phyloP scores from a whole-genome alignment of 2,797 vertebrate species.

The Molossus molossus region DNA sequence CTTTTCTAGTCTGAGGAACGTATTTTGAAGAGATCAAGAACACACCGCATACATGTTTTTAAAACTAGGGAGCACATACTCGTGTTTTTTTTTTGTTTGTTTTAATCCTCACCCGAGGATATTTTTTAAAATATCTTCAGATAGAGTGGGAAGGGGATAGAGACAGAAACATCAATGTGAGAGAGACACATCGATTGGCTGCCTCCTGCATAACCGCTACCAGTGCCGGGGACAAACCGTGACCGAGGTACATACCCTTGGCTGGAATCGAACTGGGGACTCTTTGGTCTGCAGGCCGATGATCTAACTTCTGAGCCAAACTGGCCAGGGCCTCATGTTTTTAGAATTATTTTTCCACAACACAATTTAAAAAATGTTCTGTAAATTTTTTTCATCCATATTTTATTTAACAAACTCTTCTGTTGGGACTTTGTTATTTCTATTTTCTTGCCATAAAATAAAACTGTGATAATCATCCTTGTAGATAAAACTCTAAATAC shows the following conservation, averaged over 20 bases:
- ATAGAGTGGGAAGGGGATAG: too few relatives aligned
- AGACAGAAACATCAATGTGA: too few relatives aligned
- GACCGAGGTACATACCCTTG: too few relatives aligned
- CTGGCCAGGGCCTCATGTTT: not conserved
- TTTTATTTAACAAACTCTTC: constrained; percentile 35
- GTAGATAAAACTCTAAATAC: constrained; percentile 12
- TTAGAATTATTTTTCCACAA: constrained; percentile 36
- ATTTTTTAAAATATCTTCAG: too few relatives aligned
- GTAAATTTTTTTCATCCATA: not conserved
- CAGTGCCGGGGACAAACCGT: too few relatives aligned
- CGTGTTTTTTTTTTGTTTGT: not conserved
- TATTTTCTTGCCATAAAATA: constrained; percentile 44
- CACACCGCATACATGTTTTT: not conserved
- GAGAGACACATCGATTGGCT: too few relatives aligned
- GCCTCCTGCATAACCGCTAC: too few relatives aligned
- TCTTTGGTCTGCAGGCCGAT: too few relatives aligned
- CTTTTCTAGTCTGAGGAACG: constrained; percentile 46
- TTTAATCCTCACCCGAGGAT: too few relatives aligned
- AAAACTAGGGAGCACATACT: not conserved
- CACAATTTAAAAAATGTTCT: not conserved
- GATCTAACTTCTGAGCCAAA: too few relatives aligned
- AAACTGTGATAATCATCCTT: not conserved
- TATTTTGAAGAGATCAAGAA: not conserved
- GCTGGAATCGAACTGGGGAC: too few relatives aligned
- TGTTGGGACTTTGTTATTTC: not conserved